These are phyloP conservation scores for Diceros bicornis DNA, from an alignment of 2,797 vertebrate genomes.

Conservation along the genomic window DNA sequence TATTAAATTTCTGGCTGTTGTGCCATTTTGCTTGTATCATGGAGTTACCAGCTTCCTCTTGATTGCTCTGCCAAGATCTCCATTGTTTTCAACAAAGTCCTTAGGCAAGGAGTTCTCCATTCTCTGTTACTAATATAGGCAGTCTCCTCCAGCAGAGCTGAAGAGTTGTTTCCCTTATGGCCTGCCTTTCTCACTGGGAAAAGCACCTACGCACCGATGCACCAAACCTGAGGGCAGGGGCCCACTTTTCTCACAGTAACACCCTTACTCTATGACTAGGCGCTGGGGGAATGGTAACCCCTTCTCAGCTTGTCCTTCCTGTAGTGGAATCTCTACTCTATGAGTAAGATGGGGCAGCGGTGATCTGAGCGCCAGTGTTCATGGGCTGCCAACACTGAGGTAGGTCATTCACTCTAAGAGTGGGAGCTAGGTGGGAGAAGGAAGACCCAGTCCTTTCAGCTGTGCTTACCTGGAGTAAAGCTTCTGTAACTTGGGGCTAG, in stretches of 20 bases:
- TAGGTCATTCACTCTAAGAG: not conserved
- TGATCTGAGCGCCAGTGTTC: not conserved
- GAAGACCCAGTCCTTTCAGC: not conserved
- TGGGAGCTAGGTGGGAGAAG: not conserved
- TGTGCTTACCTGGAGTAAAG: not conserved
- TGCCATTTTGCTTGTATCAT: not conserved
- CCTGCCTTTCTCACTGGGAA: not conserved
- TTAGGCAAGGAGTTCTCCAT: not conserved
- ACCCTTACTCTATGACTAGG: not conserved
- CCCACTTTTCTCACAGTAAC: not conserved
- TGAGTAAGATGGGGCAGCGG: not conserved
- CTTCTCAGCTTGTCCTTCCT: not conserved
- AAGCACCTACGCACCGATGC: not conserved
- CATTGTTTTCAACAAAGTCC: not conserved
- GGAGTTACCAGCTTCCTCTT: not conserved
- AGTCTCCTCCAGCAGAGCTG: not conserved
- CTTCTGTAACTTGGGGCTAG: not conserved
- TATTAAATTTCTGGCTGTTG: not conserved
- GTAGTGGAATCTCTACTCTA: not conserved
- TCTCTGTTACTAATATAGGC: not conserved
- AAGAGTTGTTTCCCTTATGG: not conserved
- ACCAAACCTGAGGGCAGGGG: not conserved
- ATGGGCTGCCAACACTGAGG: not conserved
- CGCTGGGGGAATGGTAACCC: fast-evolving
- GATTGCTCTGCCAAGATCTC: not conserved